These are phyloP conservation scores for Oscheius myriophilus DNA, from an alignment of 2,888 invertebrate genomes.

Conservation along the genomic window DNA sequence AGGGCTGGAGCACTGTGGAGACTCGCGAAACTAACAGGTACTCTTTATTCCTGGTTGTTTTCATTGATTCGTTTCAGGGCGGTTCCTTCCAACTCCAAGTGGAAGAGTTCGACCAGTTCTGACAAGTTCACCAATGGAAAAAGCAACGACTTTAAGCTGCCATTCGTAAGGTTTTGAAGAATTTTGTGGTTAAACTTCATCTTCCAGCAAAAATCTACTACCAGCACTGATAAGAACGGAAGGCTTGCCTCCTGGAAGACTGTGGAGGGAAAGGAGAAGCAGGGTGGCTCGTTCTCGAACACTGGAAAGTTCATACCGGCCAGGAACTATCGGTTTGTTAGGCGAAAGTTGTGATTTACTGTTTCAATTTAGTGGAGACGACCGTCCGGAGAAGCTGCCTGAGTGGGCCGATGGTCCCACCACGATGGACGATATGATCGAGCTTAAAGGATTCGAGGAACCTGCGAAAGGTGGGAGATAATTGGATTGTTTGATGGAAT, in stretches of 20 bases:
- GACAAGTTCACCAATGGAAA: conserved; percentile 42
- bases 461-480: conserved; percentile 46
- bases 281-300: conserved; percentile 27
- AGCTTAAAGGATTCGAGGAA: conserved; percentile 69
- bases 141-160: conserved; percentile 56
- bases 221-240: conserved; percentile 8
- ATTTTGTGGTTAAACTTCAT: conserved; percentile 1
- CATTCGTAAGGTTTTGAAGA: conserved; percentile 48
- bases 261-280: conserved; percentile 31
- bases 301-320: conserved; percentile 32
- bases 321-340: conserved; percentile 21
- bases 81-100: conserved; percentile 36
- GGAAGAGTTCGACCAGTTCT: conserved; percentile 42
- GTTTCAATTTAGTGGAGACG: conserved; percentile 28
- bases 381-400: conserved; percentile 61
- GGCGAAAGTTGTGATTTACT: neutral
- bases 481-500: neutral
- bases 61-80: neutral
- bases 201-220: conserved; percentile 38
- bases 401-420: conserved; percentile 70
- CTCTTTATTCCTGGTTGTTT: neutral
- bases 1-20: conserved; percentile 32
- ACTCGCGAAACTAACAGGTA: conserved; percentile 7
- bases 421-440: conserved; percentile 68
- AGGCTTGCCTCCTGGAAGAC: conserved; percentile 23